Conservation (phyloP, 2,113 vertebrate species). For the Grammomys surdaster region DNA sequence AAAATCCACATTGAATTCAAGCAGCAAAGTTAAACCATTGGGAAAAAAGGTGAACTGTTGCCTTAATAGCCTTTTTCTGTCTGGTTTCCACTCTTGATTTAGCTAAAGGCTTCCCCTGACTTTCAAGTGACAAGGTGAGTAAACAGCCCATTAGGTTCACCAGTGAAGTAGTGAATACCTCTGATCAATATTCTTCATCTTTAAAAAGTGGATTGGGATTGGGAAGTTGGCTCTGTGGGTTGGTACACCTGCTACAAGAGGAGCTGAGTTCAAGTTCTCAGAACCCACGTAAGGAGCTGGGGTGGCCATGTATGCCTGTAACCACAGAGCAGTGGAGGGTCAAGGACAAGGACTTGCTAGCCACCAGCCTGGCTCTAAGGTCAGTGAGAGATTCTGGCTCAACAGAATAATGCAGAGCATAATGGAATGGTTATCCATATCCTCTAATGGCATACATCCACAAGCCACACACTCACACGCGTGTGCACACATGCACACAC, state of each 20-base stretch:
- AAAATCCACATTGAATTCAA: slow-evolving; percentile 32
- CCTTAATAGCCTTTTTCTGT: neutral
- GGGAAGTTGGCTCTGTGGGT: too few relatives aligned
- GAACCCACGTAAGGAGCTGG: neutral
- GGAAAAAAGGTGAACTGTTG: neutral
- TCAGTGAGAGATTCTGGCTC: neutral
- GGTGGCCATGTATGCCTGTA: neutral
- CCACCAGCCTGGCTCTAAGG: neutral
- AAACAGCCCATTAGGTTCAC: neutral
- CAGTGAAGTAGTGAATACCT: neutral
- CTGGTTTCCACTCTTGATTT: neutral
- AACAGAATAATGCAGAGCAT: neutral
- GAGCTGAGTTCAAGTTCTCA: neutral
- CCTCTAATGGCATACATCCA: neutral
- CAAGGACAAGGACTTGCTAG: neutral
- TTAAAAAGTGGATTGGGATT: neutral
- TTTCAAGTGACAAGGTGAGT: neutral
- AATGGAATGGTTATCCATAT: neutral
- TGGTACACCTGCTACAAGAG: neutral
- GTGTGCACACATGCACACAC: neutral
- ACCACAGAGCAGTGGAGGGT: neutral
- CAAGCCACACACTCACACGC: neutral
- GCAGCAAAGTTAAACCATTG: neutral
- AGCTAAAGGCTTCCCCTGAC: neutral
- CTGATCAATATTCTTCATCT: neutral